phyloP scores from a whole-genome alignment of 2,888 invertebrate species.

The Limnephilus rhombicus region DNA sequence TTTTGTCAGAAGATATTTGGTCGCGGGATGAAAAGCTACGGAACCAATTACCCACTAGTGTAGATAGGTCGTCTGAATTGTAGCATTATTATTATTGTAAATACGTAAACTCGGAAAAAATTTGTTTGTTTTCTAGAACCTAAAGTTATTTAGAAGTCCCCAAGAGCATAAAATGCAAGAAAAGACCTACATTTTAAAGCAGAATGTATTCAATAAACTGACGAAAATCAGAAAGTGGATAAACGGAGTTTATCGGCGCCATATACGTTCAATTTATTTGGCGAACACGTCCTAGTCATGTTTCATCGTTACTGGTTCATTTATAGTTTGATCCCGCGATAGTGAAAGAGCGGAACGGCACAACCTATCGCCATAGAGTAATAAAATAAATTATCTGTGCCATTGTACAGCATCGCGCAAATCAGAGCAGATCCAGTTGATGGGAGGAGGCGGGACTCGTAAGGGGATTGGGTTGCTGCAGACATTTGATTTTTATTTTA shows the following conservation, averaged over 20 bases:
- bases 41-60: too few relatives aligned
- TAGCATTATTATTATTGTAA: too few relatives aligned
- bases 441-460: background rate
- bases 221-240: background rate
- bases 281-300: background rate
- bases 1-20: too few relatives aligned
- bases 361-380: background rate
- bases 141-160: too few relatives aligned
- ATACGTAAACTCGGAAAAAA: too few relatives aligned
- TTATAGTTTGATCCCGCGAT: background rate
- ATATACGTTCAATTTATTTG: background rate
- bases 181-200: background rate
- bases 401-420: background rate
- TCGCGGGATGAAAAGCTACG: too few relatives aligned
- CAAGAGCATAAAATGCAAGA: background rate
- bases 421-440: background rate
- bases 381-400: background rate
- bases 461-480: background rate
- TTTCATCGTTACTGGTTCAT: background rate
- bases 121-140: too few relatives aligned
- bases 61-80: too few relatives aligned
- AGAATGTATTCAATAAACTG: background rate
- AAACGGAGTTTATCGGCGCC: background rate
- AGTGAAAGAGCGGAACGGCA: background rate
- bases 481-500: background rate